These are phyloP conservation scores for Himalopsyche japonica DNA, from an alignment of 2,888 invertebrate species.

Conservation along the genomic window DNA sequence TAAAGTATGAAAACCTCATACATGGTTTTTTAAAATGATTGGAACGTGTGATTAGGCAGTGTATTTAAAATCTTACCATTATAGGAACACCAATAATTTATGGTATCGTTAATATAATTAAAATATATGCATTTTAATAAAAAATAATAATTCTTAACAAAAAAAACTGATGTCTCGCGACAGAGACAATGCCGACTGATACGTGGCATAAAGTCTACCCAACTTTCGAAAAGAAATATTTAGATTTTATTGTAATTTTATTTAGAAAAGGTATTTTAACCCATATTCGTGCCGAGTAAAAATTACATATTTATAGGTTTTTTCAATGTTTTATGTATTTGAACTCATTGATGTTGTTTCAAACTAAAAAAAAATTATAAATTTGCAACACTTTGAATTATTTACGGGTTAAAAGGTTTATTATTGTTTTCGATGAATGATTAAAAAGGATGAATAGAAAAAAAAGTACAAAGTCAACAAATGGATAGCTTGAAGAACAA, in stretches of 20 bases:
- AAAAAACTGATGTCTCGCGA: neutral
- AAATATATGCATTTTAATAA: too few relatives aligned
- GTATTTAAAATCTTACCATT: too few relatives aligned
- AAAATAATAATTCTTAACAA: neutral
- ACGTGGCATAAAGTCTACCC: neutral
- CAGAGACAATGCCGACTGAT: neutral
- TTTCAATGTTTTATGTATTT: conserved; percentile 34
- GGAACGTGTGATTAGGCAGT: too few relatives aligned
- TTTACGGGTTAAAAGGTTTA: neutral
- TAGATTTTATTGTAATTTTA: conserved; percentile 28
- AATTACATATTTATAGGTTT: conserved; percentile 23
- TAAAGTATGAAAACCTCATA: too few relatives aligned
- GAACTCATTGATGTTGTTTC: neutral
- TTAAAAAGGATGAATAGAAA: neutral
- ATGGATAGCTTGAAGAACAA: neutral
- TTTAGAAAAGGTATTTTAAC: conserved; percentile 16
- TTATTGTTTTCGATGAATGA: neutral
- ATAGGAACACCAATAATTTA: too few relatives aligned
- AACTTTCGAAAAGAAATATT: conserved; percentile 8
- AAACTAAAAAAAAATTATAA: neutral
- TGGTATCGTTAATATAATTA: too few relatives aligned
- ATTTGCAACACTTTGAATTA: neutral
- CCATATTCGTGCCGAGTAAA: conserved; percentile 3
- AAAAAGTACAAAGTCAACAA: neutral
- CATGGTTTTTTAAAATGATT: too few relatives aligned